Base-by-base conservation (phyloP, 1,140 invertebrate genomes). In the Sycophaga agraensis region DNA sequence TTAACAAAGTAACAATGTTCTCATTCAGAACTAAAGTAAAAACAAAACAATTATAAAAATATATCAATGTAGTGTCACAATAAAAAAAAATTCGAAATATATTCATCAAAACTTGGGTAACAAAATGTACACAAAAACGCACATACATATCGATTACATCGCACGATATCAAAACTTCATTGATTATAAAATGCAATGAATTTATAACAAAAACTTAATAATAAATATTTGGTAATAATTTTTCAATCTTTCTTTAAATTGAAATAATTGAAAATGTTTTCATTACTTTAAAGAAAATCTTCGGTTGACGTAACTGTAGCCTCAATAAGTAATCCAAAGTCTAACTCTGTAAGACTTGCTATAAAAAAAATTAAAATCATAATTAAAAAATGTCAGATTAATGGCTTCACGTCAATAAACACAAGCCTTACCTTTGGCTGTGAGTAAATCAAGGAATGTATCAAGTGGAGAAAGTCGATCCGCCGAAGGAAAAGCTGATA, bases 391-490 rank as follows among this genome's bases (percentile, higher is more conserved):
- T 49, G 21, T 53, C 64, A 34, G 11, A 19, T 43, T 16, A 0
- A 7, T 19, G 8, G 9, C 6, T 40, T 40, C 11, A 42, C 4
- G 12, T 9, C 7, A 17, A 43, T 34, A 46, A 2, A 45, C 39
- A 28, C 49, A 50, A 60, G 53, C 19, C 37, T 21, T 68, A 83
- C 84, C 84, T 83, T 94, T 94, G 9, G 91, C 91, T 1, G 91
- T 93, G 19, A 94, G 81, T 37, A 94, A 79, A 78, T 92, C 90
- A 42, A 94, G 77, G 71, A 94, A 93, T 14, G 91, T 92, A 72
- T 93, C 90, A 56, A 93, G 75, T 0, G 91, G 90, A 39, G 90
- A 90, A 1, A 91, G 73, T 53, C 88, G 83, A 73, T 91, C 89
- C 28, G 86, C 85, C 0, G 88, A 88, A 8, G 89, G 86, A 69